Base-by-base conservation (phyloP, 2,797 vertebrate species). In the Sebastes minor region DNA sequence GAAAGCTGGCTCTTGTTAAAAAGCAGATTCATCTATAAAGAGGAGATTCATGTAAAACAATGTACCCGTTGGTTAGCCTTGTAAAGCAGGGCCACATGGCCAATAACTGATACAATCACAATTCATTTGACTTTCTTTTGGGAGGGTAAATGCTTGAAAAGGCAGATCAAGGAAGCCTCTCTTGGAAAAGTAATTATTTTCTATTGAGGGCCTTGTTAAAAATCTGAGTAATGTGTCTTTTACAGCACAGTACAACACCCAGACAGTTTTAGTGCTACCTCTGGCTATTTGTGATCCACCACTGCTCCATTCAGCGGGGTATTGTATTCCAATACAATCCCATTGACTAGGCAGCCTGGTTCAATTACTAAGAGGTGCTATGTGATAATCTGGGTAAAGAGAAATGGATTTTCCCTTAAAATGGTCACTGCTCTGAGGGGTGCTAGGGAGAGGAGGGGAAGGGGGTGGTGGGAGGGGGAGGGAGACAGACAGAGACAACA, bases 301-400 rank as follows among this genome's bases (percentile, higher is more conserved):
- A 53, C 61, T 64, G 79, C 81, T 83, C 69, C 80, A 68, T 89
- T 90, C 83, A 87, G 78, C 23, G 1, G 38, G 30, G 66, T 71
- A 91, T 90, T 86, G 86, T 84, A 93, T 92, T 90, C 87, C 91
- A 77, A 87, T 93, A 78, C 82, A 71, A 86, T 89, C 75, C 81
- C 74, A 89, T 87, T 83, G 86, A 90, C 79, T 33, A 65, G 82
- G 67, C 71, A 79, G 76, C 74, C 49, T 3, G 25, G 60, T 79
- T 87, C 89, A 82, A 88, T 93, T 92, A 88, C 89, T 53, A 79
- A 92, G 76, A 85, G 76, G 87, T 66, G 81, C 76, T 3, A 80
- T 75, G 85, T 87, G 86, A 88, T 94, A 88, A 94, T 90, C 88
- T 86, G 82, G 59, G 75, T 77, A 82, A 89, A 88, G 84, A 91